Base-by-base conservation (phyloP, 2,113 vertebrate genomes). In the Girardinichthys multiradiatus region DNA sequence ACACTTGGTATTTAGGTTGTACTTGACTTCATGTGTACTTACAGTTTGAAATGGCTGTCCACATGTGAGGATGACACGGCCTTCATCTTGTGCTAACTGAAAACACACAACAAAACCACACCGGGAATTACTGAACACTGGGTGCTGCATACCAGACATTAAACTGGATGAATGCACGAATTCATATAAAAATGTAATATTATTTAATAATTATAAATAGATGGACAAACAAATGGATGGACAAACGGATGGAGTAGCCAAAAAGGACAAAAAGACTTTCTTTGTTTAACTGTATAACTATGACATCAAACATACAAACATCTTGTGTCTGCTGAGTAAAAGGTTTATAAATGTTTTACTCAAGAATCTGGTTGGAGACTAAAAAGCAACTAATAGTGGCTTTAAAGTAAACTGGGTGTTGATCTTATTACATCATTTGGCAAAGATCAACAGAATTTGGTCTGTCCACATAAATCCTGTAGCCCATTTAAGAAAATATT, bases 41-140 rank as follows among this genome's bases (percentile, higher is more conserved):
- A 96, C 96, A 73, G 88, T 93, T 66, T 95, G 95, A 85, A 94
- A 96, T 0, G 96, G 96, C 45, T 95, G 93, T 39, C 96, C 96
- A 61, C 94, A 95, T 19, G 96, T 96, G 83, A 97, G 94, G 83
- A 97, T 95, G 74, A 96, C 77, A 54, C 96, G 93, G 60, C 93
- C 94, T 76, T 97, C 96, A 60, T 87, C 82, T 31, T 92, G 91
- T 64, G 96, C 95, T 35, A 97, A 90, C 96, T 97, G 92, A 85
- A 57, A 80, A 72, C 12, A 78, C 61, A 69, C 15, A 35, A 11
- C 0, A 70, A 60, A 74, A 62, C 0, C 30, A 30, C 24, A 31
- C 3, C 70, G 21, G 30, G 57, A n/a, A 7, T 31, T 26, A 71
- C 13, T 33, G 45, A 4, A 51, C 21, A 28, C 1, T 24, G 1